phyloP scores from a whole-genome alignment of 2,797 vertebrate genomes.

The Brachymystax lenok region DNA sequence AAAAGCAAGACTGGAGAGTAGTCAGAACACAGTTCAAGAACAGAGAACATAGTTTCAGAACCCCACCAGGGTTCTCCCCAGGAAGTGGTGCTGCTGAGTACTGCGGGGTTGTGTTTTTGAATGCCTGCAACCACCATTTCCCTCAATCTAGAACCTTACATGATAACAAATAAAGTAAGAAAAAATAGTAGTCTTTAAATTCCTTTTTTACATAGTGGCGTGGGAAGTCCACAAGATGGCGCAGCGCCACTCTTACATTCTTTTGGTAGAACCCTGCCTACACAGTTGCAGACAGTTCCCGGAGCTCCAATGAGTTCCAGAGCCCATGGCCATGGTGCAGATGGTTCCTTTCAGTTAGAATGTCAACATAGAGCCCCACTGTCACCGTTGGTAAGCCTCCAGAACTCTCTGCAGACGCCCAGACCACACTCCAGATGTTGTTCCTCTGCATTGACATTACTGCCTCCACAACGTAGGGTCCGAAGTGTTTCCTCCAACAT shows the following conservation, averaged over 20 bases:
- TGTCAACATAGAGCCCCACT: conserved; percentile 45
- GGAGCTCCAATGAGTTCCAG: neutral
- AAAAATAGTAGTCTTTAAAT: too few species aligned
- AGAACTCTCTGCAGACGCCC: conserved; percentile 62
- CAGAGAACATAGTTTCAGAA: neutral
- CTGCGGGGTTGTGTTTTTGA: too few species aligned
- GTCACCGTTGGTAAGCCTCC: conserved; percentile 63
- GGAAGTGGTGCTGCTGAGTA: too few species aligned
- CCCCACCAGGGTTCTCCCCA: too few species aligned
- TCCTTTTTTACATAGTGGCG: too few species aligned
- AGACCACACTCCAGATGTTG: conserved; percentile 75
- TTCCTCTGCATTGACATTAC: conserved; percentile 56
- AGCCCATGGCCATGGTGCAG: conserved; percentile 16
- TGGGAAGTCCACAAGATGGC: too few species aligned
- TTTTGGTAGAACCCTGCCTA: too few species aligned
- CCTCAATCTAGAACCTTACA: too few species aligned
- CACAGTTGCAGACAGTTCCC: neutral
- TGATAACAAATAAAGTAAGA: too few species aligned
- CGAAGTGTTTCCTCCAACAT: conserved; percentile 56
- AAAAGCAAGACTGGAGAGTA: conserved; percentile 4
- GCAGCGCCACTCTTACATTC: too few species aligned
- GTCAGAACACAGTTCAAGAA: neutral
- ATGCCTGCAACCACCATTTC: too few species aligned
- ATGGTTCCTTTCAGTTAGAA: conserved; percentile 36
- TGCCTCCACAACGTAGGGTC: conserved; percentile 50